Evolutionary conservation across 2,888 invertebrate genomes (phyloP).

Genomic region (Tetramorium bicarinatum): DNA sequence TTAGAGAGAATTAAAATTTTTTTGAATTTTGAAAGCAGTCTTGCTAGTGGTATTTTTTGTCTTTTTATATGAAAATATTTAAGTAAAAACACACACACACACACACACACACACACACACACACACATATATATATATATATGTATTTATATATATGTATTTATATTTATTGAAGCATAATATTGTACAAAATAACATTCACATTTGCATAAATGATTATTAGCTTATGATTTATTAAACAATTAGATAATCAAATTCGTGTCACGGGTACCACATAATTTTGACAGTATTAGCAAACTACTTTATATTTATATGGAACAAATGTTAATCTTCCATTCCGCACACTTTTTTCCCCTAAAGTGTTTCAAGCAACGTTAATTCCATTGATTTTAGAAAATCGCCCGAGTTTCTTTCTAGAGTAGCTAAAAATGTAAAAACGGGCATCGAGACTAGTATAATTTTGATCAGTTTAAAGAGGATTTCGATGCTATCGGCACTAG

Average conservation of each 20-base stretch:
- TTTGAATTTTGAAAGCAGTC: background rate
- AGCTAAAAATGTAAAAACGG: background rate
- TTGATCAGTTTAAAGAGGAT: background rate
- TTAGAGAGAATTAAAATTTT: background rate
- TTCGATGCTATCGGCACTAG: background rate
- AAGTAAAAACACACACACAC: too few relatives aligned
- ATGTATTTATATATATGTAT: background rate
- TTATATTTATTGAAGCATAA: background rate
- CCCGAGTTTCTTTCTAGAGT: too few relatives aligned
- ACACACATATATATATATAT: too few relatives aligned
- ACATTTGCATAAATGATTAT: background rate
- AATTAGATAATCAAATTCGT: background rate
- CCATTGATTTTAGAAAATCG: background rate
- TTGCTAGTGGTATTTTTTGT: background rate
- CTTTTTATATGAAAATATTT: background rate
- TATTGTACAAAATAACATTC: background rate
- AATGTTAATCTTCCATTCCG: conserved; percentile 5
- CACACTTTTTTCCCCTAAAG: background rate
- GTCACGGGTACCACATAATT: background rate
- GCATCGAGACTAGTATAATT: background rate
- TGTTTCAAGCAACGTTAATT: conserved; percentile 20
- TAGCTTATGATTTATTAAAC: background rate
- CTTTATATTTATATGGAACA: background rate
- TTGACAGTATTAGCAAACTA: background rate
- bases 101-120: too few relatives aligned